Conservation (phyloP, 2,888 invertebrate genomes). For the Drosophila macrospina region DNA sequence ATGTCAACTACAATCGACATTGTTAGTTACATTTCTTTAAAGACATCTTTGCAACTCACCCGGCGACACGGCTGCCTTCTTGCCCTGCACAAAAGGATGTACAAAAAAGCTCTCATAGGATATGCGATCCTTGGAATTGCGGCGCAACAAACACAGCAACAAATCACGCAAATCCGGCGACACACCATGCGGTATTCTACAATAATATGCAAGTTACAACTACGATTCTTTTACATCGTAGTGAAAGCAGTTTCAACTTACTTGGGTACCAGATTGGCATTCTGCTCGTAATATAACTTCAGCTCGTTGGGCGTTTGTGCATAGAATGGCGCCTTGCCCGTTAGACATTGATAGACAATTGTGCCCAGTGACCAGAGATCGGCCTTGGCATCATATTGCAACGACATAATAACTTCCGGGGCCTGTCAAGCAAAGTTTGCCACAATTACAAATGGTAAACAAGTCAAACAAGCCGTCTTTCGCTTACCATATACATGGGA, state of each 20-base stretch:
- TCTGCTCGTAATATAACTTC: constrained; percentile 98
- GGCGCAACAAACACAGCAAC: constrained; percentile 93
- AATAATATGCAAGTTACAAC: not conserved
- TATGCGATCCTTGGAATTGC: constrained; percentile 97
- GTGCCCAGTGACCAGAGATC: constrained; percentile 99
- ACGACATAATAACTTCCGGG: constrained; percentile 99
- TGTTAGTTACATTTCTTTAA: not conserved
- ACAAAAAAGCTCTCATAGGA: constrained; percentile 98
- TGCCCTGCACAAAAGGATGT: constrained; percentile 94
- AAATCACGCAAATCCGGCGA: constrained; percentile 95
- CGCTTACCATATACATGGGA: constrained; percentile 99
- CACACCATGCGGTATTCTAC: constrained; percentile 96
- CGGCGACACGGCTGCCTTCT: constrained; percentile 86
- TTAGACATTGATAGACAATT: constrained; percentile 99
- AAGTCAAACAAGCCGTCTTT: not conserved
- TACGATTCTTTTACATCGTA: not conserved
- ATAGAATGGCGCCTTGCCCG: constrained; percentile 99
- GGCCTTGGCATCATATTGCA: constrained; percentile 99
- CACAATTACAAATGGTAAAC: not conserved
- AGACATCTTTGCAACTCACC: constrained; percentile 72
- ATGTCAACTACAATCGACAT: constrained; percentile 78
- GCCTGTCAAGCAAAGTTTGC: constrained; percentile 87
- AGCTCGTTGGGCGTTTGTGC: constrained; percentile 99
- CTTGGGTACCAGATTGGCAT: constrained; percentile 95
- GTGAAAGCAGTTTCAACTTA: constrained; percentile 85